These are phyloP conservation scores for Calyptommatus sinebrachiatus DNA, from an alignment of 2,113 vertebrate species.

Conservation along the genomic window DNA sequence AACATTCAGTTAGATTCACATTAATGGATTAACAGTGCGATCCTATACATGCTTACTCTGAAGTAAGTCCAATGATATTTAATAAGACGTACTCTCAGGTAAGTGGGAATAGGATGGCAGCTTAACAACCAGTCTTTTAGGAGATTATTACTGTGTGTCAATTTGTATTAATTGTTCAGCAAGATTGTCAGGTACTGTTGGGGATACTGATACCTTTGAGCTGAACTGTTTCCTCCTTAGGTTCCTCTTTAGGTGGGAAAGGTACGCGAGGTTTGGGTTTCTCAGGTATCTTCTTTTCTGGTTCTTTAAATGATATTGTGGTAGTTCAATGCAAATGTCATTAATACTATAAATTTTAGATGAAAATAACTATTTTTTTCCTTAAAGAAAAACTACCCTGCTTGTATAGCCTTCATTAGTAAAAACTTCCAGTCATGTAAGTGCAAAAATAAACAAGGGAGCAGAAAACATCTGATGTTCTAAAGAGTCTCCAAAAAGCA, in stretches of 20 bases:
- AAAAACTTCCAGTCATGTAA: constrained; percentile 17
- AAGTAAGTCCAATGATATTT: background rate
- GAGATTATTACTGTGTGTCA: constrained; percentile 33
- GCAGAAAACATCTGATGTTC: background rate
- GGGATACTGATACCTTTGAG: constrained; percentile 75
- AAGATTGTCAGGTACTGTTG: constrained; percentile 38
- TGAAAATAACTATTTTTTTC: constrained; percentile 28
- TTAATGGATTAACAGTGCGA: background rate
- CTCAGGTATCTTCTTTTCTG: constrained; percentile 75
- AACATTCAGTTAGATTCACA: constrained; percentile 3
- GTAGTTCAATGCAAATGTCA: constrained; percentile 56
- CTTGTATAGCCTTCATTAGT: constrained; percentile 29
- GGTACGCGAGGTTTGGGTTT: constrained; percentile 69
- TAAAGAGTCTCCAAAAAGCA: background rate
- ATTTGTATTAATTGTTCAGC: constrained; percentile 40
- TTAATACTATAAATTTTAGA: background rate
- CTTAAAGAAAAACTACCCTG: background rate
- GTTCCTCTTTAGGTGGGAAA: constrained; percentile 70
- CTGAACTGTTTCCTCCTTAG: constrained; percentile 71
- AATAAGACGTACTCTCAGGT: background rate
- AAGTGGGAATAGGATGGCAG: constrained; percentile 8
- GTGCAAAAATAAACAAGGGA: background rate
- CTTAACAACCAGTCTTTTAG: constrained; percentile 39
- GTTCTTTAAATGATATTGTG: constrained; percentile 75
- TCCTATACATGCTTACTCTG: background rate